Evolutionary conservation across 2,113 vertebrate genomes (phyloP), one percentile per base, ranked within the genome.

Genomic region (Zapornia atra): DNA sequence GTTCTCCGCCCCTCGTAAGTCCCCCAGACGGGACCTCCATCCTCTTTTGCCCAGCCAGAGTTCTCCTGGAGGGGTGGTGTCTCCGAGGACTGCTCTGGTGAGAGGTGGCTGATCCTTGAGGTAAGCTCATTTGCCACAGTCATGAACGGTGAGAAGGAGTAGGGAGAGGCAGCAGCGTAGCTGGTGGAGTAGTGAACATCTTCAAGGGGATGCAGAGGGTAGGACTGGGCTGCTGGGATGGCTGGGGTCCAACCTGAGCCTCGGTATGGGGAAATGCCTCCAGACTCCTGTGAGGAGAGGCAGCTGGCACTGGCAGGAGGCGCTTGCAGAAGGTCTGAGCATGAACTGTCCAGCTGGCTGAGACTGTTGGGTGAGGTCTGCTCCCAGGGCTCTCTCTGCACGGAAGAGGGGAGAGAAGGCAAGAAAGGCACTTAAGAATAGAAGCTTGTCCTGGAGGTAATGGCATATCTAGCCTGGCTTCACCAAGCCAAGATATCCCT

Each of bases 371-470:
- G 63, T 15, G 97, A 93, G 1, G 94, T 94, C 96, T 98, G 98
- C 82, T 99, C 99, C 99, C 99, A 99, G 0, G 99, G 97, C 84
- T 99, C 99, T 84, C 99, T 99, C 99, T 99, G 97, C 77, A 38
- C 73, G 82, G 92, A 94, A 79, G 31, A 9, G 9, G 50, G 73
- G 73, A 90, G 69, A 91, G 9, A 94, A 93, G 22, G 40, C 34
- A 51, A 79, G 53, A 36, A 66, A 87, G 38, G 85, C 6, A 11
- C 11, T 92, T 91, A 48, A 86, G 87, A 51, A 84, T 9, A 51
- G 65, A 59, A 83, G 33, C 10, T 69, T 51, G 26, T 25, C n/a
- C 29, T 38, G 36, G 18, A 82, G 54, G 12, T 9, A 5, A 36
- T 20, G 34, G 44, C 31, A 4, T 38, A 8, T 25, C 25, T 61